A percentile compares a stretch with the other conserved stretches of the same genome.
Conservation (phyloP, 2,113 vertebrate species). For the Rhinopomastus cyanomelas region DNA sequence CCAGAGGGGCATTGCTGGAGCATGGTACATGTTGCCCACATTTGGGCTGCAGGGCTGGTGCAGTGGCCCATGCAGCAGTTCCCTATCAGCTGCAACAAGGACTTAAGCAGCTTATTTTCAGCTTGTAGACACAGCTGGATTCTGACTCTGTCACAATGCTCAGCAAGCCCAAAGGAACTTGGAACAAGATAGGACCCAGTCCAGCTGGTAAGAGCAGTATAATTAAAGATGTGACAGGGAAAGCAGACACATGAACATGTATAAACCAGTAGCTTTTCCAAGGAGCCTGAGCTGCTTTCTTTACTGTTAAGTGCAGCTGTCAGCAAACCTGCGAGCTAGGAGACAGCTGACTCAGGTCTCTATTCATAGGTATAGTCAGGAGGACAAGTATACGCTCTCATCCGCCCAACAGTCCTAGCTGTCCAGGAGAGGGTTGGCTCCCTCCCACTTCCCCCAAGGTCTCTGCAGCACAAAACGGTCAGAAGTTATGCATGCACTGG, state of each 20-base stretch:
- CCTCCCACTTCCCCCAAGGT: rapidly evolving
- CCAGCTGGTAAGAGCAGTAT: neutral
- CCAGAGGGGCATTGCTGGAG: neutral
- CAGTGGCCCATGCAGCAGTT: neutral
- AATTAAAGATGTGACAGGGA: neutral
- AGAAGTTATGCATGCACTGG: neutral
- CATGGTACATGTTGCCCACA: rapidly evolving
- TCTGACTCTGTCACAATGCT: neutral
- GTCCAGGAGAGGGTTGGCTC: neutral
- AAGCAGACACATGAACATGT: neutral
- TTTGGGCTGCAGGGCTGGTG: rapidly evolving
- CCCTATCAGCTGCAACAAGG: neutral
- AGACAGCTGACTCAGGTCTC: neutral
- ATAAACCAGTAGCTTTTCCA: neutral
- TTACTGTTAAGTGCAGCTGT: neutral
- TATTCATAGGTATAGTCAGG: neutral
- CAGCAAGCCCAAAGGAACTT: neutral
- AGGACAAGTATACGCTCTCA: neutral
- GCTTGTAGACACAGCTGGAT: neutral
- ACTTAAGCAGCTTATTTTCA: neutral
- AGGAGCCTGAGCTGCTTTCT: neutral
- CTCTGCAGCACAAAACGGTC: neutral
- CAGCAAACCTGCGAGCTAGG: neutral
- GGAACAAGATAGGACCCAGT: neutral
- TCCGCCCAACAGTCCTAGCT: neutral